Evolutionary conservation across 2,888 invertebrate genomes (phyloP), one percentile per base, ranked within the genome.

Genomic region (Eudasyphora cyanicolor): DNA sequence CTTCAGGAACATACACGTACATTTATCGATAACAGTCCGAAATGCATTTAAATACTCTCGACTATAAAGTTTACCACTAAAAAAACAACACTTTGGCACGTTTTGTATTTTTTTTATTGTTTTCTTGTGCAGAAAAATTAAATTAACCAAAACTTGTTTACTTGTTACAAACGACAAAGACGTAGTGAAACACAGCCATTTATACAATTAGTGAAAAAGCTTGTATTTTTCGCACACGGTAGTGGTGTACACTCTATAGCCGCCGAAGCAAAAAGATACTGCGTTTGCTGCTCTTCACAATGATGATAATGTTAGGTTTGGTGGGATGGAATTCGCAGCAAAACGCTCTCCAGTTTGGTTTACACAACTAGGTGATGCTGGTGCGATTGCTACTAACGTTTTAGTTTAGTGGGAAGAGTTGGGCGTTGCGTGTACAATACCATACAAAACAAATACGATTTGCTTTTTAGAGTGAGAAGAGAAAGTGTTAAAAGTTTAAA

Each of bases 171-270:
- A 51, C 81, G 54, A 75, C 70, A 8, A 70, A 69, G 74, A 79
- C 62, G 57, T 78, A 84, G 76, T 77, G 73, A 84, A 81, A 42
- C 76, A 76, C 49, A 83, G 70, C 62, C 35, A 38, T 51, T 70
- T 77, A 79, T 76, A 69, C 78, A 78, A 73, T 69, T 78, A 75
- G 70, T 78, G 74, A 35, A 78, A 80, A 84, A 71, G 17, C 79
- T 64, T 76, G 75, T 77, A 70, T 77, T 76, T 79, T 84, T 76
- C 60, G 78, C 80, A 81, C 74, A 62, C 45, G 35, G 12, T 70
- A 35, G 57, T 42, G 76, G n/a, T n/a, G n/a, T n/a, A n/a, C n/a
- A n/a, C n/a, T n/a, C n/a, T n/a, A n/a, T n/a, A n/a, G n/a, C n/a
- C n/a, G 10, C 12, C 57, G 42, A 27, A 57, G 51, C 35, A 76